Evolutionary conservation across 1,140 invertebrate species (phyloP), one percentile per base, ranked within the genome.

Genomic region (Anadara kagoshimensis): DNA sequence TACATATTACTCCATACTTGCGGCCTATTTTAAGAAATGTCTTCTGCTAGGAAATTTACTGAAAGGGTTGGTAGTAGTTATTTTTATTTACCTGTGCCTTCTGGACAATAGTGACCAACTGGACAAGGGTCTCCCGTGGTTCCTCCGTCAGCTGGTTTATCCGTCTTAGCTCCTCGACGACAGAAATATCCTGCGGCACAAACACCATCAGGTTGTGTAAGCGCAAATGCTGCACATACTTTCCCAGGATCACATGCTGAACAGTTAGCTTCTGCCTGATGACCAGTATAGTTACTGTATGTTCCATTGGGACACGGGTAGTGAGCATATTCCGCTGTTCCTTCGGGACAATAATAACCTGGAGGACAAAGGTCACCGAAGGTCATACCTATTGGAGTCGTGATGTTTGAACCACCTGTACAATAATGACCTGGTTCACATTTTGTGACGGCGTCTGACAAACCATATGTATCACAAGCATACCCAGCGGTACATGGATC

Each of bases 151-250:
- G 58, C 78, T 20, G 87, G 87, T 53, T 73, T 83, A 44, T 81
- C 71, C 0, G 82, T 83, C 11, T 76, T 75, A 18, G 87, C 85
- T n/a, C 79, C 81, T 7, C 75, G 49, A 29, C 71, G 73, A 75
- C 87, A 88, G 78, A 80, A 86, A 68, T 86, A 88, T 0, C 86
- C 86, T 24, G 80, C 69, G 20, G 81, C 76, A 73, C 87, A 88
- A n/a, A 83, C 47, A 12, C 76, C 82, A 69, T 84, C 86, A 8
- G 86, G 85, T 51, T 70, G 77, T 1, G 80, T 82, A 16, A 88
- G 75, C 0, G 78, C 85, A 11, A 73, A 44, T 8, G 83, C 86
- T 56, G 68, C 77, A 73, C 86, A 88, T 2, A 81, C 83, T 22
- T 69, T 63, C 8, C 86, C 87, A 29, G 85, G 80, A 63, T 84